These are phyloP conservation scores for Desoria tigrina DNA, from an alignment of 2,888 invertebrate genomes.

Conservation along the genomic window DNA sequence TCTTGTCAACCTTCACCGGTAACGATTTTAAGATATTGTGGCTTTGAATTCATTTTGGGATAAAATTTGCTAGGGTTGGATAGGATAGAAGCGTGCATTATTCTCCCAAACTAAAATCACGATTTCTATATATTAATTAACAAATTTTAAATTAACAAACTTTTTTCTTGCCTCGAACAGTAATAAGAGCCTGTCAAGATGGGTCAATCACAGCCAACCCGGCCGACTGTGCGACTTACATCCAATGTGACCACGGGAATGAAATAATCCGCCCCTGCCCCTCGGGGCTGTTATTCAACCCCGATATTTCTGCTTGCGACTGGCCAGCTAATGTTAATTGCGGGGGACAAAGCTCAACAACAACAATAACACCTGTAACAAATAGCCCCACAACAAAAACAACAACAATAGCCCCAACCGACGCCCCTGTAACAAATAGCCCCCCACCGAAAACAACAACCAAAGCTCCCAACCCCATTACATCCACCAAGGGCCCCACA, in stretches of 20 bases:
- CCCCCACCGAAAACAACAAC: neutral
- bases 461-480: neutral
- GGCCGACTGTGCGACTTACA: conserved; percentile 27
- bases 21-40: too few species aligned
- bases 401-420: conserved; percentile 1
- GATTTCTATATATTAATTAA: too few species aligned
- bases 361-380: conserved; percentile 9
- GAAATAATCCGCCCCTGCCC: conserved; percentile 34
- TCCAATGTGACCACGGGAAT: conserved; percentile 32
- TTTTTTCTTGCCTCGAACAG: too few species aligned
- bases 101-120: too few species aligned
- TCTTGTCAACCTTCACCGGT: too few species aligned
- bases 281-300: conserved; percentile 33
- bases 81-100: too few species aligned
- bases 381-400: conserved; percentile 1
- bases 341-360: neutral
- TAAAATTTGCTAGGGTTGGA: too few species aligned
- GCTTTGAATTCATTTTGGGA: too few species aligned
- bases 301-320: conserved; percentile 28
- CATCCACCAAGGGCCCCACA: neutral
- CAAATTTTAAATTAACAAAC: too few species aligned
- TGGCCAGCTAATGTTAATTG: conserved; percentile 42
- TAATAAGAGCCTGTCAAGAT: conserved; percentile 12
- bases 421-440: neutral
- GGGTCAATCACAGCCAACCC: conserved; percentile 27